Base-by-base conservation (phyloP, 2,888 invertebrate species). In the Apocheima hispidaria region DNA sequence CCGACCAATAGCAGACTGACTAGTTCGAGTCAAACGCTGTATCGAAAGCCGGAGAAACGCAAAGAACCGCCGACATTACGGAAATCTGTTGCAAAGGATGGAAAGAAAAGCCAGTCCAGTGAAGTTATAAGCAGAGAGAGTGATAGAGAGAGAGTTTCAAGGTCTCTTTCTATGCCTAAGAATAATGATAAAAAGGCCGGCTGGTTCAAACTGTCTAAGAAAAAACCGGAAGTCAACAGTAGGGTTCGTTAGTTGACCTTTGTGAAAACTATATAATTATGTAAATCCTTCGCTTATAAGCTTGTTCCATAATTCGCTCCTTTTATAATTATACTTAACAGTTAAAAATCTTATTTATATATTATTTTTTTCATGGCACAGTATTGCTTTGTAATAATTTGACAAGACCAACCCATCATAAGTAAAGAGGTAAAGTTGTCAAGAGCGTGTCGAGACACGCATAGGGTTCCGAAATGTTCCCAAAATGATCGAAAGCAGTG, bases 151-250 rank as follows among this genome's bases (percentile, higher is more conserved):
- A 88, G 84, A 71, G 83, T 94, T 5, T 93, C 94, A 0, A 88
- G 96, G 60, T 96, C 96, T 0, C 93, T 95, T 46, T 96, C 96
- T 6, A 96, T 96, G 93, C 96, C 96, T 48, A 94, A 95, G 74
- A 95, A 96, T 76, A 94, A 94, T 49, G 94, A 94, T 75, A 95
- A 96, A 82, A 94, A 95, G 64, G 95, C 96, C 35, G 95, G 95
- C 55, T 96, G 96, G 96, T 96, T 96, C 76, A 95, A 95, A 80
- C 82, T 95, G 74, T 87, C 92, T 0, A 92, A 90, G 71, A 92
- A 86, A 65, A 90, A 90, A 71, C 83, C 81, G 4, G 91, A 92
- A 72, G 73, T 83, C n/a, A 90, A 84, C 51, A 84, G 85, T 56
- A 83, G 92, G 70, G 91, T 92, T 21, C 91, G 91, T 65, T 91